Evolutionary conservation across 35 echinoderm and acorn worm species (phyloP), one percentile per base, ranked within the genome.

Genomic region (Heliocidaris tuberculata): DNA sequence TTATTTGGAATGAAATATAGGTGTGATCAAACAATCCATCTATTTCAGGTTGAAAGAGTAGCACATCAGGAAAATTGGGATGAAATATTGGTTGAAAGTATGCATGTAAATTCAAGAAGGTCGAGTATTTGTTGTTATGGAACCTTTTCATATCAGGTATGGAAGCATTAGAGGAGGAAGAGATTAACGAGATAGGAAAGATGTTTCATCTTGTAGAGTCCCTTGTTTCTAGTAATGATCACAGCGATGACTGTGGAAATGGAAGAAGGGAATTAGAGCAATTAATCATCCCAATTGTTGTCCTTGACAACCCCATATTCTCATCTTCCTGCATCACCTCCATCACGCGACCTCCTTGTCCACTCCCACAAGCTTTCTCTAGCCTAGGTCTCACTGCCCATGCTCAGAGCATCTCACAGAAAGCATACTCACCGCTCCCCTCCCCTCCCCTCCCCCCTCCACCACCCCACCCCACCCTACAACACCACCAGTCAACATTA

Each of bases 231-330:
- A 78, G 65, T n/a, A 78, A 78, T 78, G 65, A 27, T 24, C 19
- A 78, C 5, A 78, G 65, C 8, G 91, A 93, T 93, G 91, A 93
- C 17, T 52, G 91, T 59, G 16, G 31, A n/a, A 35, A 49, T 91
- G 89, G 32, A 91, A 48, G 31, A 93, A 52, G 49, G 27, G 91
- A 48, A 56, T 93, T 52, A 93, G 48, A 59, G 91, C 29, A 93
- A 93, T 93, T 93, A 93, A 93, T 50, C 31, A 5, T 59, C 30
- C 29, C 29, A 31, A 48, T 49, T 50, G n/a, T 30, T 31, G 91
- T 49, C 91, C 91, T 59, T 93, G 91, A 93, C 50, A 59, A 93
- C 27, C 31, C 91, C 48, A 29, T 48, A 93, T 48, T 30, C 89
- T 91, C 31, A 30, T 86, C 52, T 56, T 56, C 47, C 29, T 89